Base-by-base conservation (phyloP, 1,140 invertebrate genomes). In the Drosophila pallidifrons region DNA sequence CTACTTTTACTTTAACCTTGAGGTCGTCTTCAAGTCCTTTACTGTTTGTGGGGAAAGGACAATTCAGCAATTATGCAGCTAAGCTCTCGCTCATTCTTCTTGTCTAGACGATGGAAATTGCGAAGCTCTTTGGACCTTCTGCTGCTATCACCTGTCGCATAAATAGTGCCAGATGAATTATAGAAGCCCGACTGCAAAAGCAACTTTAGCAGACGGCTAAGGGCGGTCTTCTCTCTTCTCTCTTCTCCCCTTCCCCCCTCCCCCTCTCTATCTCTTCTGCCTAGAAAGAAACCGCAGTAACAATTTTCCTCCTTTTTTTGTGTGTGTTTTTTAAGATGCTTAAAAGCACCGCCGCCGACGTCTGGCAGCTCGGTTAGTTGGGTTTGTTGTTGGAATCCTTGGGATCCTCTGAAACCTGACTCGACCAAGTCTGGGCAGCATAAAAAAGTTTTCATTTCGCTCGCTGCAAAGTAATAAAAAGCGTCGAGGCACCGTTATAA, bases 131-230 rank as follows among this genome's bases (percentile, higher is more conserved):
- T 38, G 35, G 43, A 35, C 77, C 79, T 70, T 74, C 77, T 75
- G 72, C 74, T 77, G 59, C 75, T 78, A 86, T 85, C 75, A 81
- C 81, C 82, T 85, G 82, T 86, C 82, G 86, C 82, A 85, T 85
- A 85, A 85, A 85, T 85, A 85, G 74, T 80, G 47, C 32, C 47
- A 49, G 70, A 77, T 85, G 77, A 85, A 86, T 86, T 85, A 85
- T 85, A 86, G 82, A 82, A 82, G 81, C 35, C 20, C 20, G 60
- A 51, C 76, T 65, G 46, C 60, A 67, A 71, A 75, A 81, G 72
- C 58, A 81, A 77, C 65, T 86, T 77, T 66, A 75, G 49, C 69
- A 66, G 41, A 46, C 57, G 25, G 30, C 7, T 10, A 11, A 7
- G 38, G 10, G 20, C 46, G 8, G 30, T 11, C 51, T 4, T 1